Conservation (phyloP, 1,140 invertebrate species). For the Heliothis subflexa region DNA sequence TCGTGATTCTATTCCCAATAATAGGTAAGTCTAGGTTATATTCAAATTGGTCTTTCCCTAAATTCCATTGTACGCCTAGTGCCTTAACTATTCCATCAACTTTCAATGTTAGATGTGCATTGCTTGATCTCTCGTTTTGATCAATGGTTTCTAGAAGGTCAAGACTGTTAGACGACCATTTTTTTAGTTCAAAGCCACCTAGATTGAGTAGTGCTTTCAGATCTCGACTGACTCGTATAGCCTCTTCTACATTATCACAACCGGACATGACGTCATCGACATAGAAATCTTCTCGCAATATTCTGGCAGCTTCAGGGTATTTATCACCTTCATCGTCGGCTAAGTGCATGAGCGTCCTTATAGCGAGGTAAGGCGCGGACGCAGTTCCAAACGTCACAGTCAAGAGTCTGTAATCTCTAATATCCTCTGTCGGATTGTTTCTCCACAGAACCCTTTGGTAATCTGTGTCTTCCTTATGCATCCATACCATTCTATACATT, state of each 20-base stretch:
- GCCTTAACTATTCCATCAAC: background rate
- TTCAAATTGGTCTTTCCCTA: conserved; percentile 1
- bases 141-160: conserved; percentile 20
- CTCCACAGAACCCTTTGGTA: conserved; percentile 1
- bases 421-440: background rate
- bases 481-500: background rate
- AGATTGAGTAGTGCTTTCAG: background rate
- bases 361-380: background rate
- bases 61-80: background rate
- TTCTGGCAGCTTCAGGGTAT: background rate
- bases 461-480: background rate
- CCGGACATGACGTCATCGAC: background rate
- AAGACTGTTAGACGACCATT: conserved; percentile 37
- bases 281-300: background rate
- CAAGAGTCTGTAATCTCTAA: background rate
- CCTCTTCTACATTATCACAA: background rate
- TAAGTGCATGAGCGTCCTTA: background rate
- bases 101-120: background rate
- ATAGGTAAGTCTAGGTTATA: background rate
- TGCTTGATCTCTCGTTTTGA: background rate
- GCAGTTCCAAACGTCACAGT: background rate
- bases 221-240: background rate
- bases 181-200: conserved; percentile 26
- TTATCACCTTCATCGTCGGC: conserved; percentile 3
- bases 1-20: background rate